phyloP scores from a whole-genome alignment of 2,113 vertebrate genomes.

The Spilogale gracilis region DNA sequence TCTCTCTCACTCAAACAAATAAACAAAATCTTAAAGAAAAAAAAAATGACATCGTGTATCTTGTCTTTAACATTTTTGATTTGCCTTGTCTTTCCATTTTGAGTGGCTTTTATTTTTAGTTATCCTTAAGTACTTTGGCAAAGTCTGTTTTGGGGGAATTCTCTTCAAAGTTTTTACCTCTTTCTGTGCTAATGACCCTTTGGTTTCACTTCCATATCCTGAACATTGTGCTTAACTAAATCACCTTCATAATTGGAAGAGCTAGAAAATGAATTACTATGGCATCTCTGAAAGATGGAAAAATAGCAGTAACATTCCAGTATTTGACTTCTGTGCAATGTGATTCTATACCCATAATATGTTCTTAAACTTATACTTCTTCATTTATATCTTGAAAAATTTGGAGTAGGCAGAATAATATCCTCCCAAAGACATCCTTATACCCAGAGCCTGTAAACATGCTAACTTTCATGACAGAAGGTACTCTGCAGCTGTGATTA shows the following conservation, averaged over 20 bases:
- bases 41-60: not conserved
- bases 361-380: not conserved
- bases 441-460: not conserved
- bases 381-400: not conserved
- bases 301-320: not conserved
- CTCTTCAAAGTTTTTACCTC: not conserved
- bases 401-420: not conserved
- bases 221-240: not conserved
- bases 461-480: not conserved
- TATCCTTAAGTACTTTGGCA: not conserved
- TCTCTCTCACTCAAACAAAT: not conserved
- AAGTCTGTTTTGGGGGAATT: not conserved
- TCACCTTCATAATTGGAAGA: not conserved
- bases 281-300: not conserved
- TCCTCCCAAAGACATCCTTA: not conserved
- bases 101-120: not conserved
- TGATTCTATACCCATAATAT: fast-evolving
- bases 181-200: not conserved
- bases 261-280: not conserved
- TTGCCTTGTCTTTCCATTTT: not conserved
- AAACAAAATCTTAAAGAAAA: not conserved
- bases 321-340: not conserved
- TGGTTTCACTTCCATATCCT: not conserved
- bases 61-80: not conserved
- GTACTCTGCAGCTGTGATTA: not conserved